Conservation (phyloP, 2,113 vertebrate genomes). For the Pan troglodytes region NHGRI_mPanTro3-v2.1_pri NC_086015.1:186441001-186441500, state of each 20-base stretch:
- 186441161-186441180: not conserved
- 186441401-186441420: not conserved
- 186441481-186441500: not conserved
- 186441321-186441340: conserved; percentile 30
- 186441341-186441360: not conserved
- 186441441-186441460: not conserved
- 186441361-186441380: not conserved
- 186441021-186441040: not conserved
- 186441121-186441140: not conserved
- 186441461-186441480: not conserved
- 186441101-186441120: not conserved
- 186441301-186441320: not conserved
- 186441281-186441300: not conserved
- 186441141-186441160: not conserved
- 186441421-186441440: not conserved
- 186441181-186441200: conserved; percentile 8
- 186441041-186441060: not conserved
- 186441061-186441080: not conserved
- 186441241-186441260: not conserved
- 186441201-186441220: not conserved
- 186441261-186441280: not conserved
- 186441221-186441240: not conserved
- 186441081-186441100: not conserved
- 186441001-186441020: conserved; percentile 1
- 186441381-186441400: conserved; percentile 32